Percentiles rank a stretch among this genome's conserved stretches.
phyloP scores from a whole-genome alignment of 2,113 vertebrate genomes.

The Carassius gibelio region DNA sequence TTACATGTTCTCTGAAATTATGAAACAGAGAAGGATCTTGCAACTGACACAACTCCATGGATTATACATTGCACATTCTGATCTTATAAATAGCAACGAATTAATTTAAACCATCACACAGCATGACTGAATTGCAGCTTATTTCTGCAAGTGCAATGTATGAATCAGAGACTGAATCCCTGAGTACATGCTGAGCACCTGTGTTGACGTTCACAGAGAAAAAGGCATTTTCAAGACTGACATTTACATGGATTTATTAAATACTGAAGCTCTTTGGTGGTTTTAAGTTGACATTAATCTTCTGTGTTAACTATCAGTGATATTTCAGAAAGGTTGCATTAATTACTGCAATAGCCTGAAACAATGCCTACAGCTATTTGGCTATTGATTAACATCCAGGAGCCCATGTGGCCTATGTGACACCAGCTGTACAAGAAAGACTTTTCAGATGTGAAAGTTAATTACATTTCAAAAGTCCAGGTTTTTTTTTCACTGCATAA shows the following conservation, averaged over 20 bases:
- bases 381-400: too few relatives aligned
- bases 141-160: background rate
- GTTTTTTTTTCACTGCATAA: too few relatives aligned
- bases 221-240: background rate
- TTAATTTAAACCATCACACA: background rate
- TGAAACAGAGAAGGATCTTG: background rate
- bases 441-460: too few relatives aligned
- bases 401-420: too few relatives aligned
- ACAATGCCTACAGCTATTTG: background rate
- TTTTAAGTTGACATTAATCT: slow-evolving; percentile 14
- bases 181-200: background rate
- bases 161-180: background rate
- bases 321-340: slow-evolving; percentile 6
- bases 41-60: background rate
- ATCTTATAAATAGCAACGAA: background rate
- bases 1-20: background rate
- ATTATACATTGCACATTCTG: background rate
- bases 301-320: background rate
- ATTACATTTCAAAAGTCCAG: too few relatives aligned
- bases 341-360: slow-evolving; percentile 14
- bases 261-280: background rate
- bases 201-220: background rate
- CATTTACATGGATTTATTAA: slow-evolving; percentile 8
- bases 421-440: too few relatives aligned
- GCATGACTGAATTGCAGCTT: background rate